Conservation (phyloP, 2,797 vertebrate species). For the Mallotus villosus region DNA sequence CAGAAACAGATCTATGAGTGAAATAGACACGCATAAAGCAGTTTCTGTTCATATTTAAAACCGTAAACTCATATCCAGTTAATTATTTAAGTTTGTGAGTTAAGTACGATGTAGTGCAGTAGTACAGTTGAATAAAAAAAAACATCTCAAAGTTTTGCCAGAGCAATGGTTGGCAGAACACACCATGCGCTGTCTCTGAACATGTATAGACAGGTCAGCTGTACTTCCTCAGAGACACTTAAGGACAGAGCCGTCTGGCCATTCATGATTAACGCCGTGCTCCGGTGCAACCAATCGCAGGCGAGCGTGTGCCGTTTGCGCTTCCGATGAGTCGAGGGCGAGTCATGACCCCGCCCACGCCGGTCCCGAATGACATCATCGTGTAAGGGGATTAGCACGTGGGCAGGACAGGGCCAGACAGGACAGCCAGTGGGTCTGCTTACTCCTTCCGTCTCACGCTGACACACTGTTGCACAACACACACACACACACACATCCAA, state of each 20-base stretch:
- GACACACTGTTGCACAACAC: slow-evolving; percentile 41
- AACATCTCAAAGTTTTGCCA: no score
- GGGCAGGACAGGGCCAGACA: slow-evolving; percentile 35
- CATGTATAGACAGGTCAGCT: not conserved
- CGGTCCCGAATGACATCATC: slow-evolving; percentile 64
- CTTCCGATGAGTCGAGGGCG: not conserved
- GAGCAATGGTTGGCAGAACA: no score
- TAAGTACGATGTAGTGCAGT: no score
- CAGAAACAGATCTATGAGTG: no score
- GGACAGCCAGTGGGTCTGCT: slow-evolving; percentile 47
- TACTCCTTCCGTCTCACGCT: slow-evolving; percentile 66
- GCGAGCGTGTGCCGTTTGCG: not conserved
- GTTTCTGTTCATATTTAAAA: no score
- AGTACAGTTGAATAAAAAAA: no score
- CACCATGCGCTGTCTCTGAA: no score
- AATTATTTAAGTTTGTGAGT: not conserved
- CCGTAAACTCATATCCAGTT: not conserved
- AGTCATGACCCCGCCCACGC: slow-evolving; percentile 15
- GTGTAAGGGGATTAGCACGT: slow-evolving; percentile 59
- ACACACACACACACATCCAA: slow-evolving; percentile 18
- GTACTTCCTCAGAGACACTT: not conserved
- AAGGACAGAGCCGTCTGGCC: not conserved
- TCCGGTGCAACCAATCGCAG: not conserved
- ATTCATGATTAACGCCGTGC: not conserved
- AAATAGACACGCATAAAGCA: no score